phyloP scores from a whole-genome alignment of 2,888 invertebrate genomes.

The Mesoligia furuncula region DNA sequence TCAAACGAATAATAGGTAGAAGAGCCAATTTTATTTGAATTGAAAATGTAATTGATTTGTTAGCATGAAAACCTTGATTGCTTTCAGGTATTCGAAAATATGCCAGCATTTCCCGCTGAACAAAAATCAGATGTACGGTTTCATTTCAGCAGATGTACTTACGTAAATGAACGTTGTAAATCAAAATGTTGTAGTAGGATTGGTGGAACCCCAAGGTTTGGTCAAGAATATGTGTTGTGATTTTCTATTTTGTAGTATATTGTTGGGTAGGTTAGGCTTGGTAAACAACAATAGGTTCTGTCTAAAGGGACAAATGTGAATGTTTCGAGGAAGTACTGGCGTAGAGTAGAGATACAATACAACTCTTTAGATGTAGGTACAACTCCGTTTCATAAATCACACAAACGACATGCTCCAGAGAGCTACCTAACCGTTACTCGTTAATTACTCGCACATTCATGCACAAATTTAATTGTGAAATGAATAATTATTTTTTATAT shows the following conservation, averaged over 20 bases:
- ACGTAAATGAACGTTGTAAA: not conserved
- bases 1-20: not conserved
- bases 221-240: not conserved
- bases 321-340: not conserved
- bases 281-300: not conserved
- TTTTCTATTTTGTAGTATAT: not conserved
- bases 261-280: not conserved
- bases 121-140: not conserved
- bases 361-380: not conserved
- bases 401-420: conserved; percentile 60
- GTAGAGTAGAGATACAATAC: conserved; percentile 9
- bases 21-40: not conserved
- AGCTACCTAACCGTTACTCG: conserved; percentile 64
- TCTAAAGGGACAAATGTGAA: not conserved
- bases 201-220: not conserved
- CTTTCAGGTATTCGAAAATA: not conserved
- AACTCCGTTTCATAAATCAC: conserved; percentile 35
- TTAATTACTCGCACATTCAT: conserved; percentile 66
- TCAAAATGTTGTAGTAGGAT: not conserved
- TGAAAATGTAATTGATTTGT: not conserved
- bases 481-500: conserved; percentile 60
- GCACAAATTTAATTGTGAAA: conserved; percentile 69
- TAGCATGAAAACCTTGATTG: not conserved
- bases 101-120: not conserved
- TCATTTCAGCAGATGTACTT: not conserved